Conservation (phyloP, 2,888 invertebrate genomes). For the Tricholauxania praeusta region DNA sequence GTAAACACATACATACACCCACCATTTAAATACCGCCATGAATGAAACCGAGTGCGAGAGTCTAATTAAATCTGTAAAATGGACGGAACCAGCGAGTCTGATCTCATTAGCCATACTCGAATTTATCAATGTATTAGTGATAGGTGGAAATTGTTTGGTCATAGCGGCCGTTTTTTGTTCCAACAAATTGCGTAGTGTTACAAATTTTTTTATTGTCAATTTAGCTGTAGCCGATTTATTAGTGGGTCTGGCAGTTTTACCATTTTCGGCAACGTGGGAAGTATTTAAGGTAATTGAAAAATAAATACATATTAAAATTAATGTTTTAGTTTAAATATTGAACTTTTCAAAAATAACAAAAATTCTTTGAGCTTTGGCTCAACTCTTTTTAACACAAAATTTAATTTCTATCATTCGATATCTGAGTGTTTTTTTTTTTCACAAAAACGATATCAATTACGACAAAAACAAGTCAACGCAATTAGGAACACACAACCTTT, state of each 20-base stretch:
- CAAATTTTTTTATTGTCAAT: conserved; percentile 96
- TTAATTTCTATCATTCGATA: no score
- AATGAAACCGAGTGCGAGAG: conserved; percentile 86
- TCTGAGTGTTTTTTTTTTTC: no score
- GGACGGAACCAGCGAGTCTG: conserved; percentile 84
- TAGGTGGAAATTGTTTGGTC: conserved; percentile 91
- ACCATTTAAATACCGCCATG: conserved; percentile 73
- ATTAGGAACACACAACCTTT: background rate
- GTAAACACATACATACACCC: conserved; percentile 62
- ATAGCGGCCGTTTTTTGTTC: conserved; percentile 93
- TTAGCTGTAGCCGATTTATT: conserved; percentile 95
- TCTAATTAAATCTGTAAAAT: conserved; percentile 83
- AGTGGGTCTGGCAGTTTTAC: conserved; percentile 95
- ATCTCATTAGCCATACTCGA: conserved; percentile 82
- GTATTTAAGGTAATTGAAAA: conserved; percentile 80
- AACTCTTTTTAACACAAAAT: no score
- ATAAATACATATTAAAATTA: background rate
- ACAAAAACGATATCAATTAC: no score
- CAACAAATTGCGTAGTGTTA: conserved; percentile 92
- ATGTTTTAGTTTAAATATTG: background rate
- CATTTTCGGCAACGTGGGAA: conserved; percentile 95
- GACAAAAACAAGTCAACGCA: background rate
- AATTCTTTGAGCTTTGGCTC: background rate
- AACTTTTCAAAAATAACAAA: no score
- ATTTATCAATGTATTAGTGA: conserved; percentile 88